Base-by-base conservation (phyloP, 2,888 invertebrate species). In the Gastracanthus pulcherrimus region DNA sequence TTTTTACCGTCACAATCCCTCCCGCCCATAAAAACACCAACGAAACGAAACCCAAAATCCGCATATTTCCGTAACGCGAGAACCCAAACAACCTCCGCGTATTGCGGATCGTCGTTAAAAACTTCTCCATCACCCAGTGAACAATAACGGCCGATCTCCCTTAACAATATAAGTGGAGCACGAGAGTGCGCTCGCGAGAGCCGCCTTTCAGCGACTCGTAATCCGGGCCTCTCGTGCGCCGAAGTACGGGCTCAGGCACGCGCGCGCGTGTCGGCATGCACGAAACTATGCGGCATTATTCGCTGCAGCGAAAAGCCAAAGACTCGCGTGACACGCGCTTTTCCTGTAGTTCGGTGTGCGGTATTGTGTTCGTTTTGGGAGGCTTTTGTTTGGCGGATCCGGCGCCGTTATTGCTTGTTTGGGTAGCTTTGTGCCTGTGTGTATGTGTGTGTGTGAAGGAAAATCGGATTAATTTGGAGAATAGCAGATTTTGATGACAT, bases 251-350 rank as follows among this genome's bases (percentile, higher is more conserved):
- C 41, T 13, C 13, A 4, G 7, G 41, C 41, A 1, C 41, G 13
- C 41, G 41, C 29, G 60, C 31, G 60, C 60, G 60, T 60, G 60
- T 34, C 60, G 60, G 60, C 60, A 60, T 60, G 29, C 45, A 45
- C 67, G 66, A 66, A 67, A 45, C 16, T 67, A n/a, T 34, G 45
- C 67, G 29, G 51, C 45, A 9, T 26, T 67, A 45, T 45, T 16
- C 16, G 60, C 34, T 13, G 41, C 13, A 41, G 41, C 13, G 41
- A 41, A 41, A 13, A 34, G n/a, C 31, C 5, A 34, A 60, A 60
- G n/a, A 29, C 60, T 60, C 19, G 60, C 34, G 60, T 34, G 60
- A 60, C 60, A 6, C 23, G 16, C 19, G 60, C 29, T 60, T 60
- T 60, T 60, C 60, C 60, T 41, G 45, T n/a, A 19, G 51, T 31